Percentiles rank a stretch among this genome's conserved stretches.
Evolutionary conservation across 2,113 vertebrate genomes (phyloP).

Genomic region (Ptilonorhynchus violaceus): DNA sequence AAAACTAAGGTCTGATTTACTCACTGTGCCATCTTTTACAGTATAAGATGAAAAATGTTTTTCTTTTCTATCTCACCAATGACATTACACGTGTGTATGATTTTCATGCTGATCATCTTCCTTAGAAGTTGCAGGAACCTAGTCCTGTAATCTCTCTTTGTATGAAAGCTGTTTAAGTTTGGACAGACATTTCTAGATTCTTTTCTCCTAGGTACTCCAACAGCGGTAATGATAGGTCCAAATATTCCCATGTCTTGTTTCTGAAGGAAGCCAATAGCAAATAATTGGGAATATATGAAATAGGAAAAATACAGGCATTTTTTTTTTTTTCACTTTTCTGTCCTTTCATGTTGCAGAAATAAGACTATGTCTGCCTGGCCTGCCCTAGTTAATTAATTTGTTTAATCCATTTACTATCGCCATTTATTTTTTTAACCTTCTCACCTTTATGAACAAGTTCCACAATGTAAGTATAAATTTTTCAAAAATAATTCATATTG

Average conservation of each 20-base stretch:
- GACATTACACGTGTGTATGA: rapidly evolving
- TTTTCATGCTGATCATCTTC: neutral
- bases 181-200: neutral
- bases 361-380: neutral
- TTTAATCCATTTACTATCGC: neutral
- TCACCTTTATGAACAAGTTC: neutral
- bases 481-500: neutral
- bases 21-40: neutral
- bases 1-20: neutral
- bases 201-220: neutral
- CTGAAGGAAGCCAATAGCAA: neutral
- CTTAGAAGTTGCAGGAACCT: neutral
- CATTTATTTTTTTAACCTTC: neutral
- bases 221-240: neutral
- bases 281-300: neutral
- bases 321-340: neutral
- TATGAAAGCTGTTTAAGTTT: neutral
- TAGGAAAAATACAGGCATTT: neutral
- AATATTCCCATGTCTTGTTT: neutral
- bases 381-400: neutral
- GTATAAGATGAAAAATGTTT: neutral
- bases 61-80: neutral
- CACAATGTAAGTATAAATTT: neutral
- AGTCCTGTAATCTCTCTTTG: neutral
- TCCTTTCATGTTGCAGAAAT: neutral